phyloP scores from a whole-genome alignment of 1,140 invertebrate species.

The Drosophila carrolli region DNA sequence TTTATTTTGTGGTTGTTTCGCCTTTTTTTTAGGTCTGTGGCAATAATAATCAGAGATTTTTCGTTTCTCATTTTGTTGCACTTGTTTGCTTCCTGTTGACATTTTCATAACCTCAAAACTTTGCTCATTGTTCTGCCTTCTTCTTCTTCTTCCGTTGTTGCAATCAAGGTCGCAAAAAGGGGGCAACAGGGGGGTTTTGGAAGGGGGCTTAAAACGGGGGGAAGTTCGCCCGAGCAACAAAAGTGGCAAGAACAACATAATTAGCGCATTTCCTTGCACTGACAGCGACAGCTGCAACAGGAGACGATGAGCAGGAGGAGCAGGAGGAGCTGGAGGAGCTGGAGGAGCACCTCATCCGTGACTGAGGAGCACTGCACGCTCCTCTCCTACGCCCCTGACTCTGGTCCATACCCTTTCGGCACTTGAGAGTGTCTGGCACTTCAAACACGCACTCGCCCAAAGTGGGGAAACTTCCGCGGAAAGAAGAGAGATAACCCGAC shows the following conservation, averaged over 20 bases:
- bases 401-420: constrained; percentile 16
- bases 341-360: constrained; percentile 47
- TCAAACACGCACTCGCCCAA: constrained; percentile 45
- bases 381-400: neutral
- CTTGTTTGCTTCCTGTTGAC: constrained; percentile 34
- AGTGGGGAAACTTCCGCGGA: constrained; percentile 35
- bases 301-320: constrained; percentile 23
- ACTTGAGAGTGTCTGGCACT: constrained; percentile 53
- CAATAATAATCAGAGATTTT: constrained; percentile 21
- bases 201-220: neutral
- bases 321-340: constrained; percentile 13
- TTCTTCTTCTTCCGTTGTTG: constrained; percentile 3
- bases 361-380: constrained; percentile 42
- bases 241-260: constrained; percentile 61
- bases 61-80: constrained; percentile 16
- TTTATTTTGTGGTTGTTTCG: neutral
- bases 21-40: neutral
- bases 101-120: constrained; percentile 46
- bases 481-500: constrained; percentile 54
- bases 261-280: constrained; percentile 74
- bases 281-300: constrained; percentile 50
- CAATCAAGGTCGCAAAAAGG: constrained; percentile 63
- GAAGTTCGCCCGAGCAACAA: constrained; percentile 18
- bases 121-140: constrained; percentile 22
- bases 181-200: neutral